Conservation (phyloP, 1,140 invertebrate species). For the Rhysida immarginata region DNA sequence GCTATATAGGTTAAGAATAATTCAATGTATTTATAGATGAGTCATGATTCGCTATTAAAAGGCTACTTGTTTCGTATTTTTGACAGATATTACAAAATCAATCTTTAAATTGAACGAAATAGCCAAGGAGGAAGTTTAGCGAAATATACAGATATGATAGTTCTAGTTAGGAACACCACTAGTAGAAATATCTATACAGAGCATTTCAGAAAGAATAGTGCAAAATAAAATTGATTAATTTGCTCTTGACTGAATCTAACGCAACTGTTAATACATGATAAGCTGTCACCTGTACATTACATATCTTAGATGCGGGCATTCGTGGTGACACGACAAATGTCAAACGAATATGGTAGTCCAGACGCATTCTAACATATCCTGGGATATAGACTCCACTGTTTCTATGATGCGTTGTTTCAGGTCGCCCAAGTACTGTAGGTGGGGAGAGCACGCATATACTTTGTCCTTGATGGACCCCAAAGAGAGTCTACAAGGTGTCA, state of each 20-base stretch:
- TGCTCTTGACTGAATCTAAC: background rate
- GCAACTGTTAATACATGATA: background rate
- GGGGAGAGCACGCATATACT: background rate
- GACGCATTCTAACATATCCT: background rate
- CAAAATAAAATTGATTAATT: background rate
- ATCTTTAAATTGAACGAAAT: too few species aligned
- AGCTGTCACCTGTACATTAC: background rate
- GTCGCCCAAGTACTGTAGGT: background rate
- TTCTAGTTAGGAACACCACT: too few species aligned
- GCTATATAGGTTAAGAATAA: too few species aligned
- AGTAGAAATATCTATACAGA: too few species aligned
- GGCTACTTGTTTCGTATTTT: too few species aligned
- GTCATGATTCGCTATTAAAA: too few species aligned
- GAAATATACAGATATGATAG: too few species aligned
- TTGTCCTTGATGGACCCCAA: background rate
- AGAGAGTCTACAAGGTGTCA: background rate
- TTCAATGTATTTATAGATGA: too few species aligned
- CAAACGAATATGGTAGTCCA: background rate
- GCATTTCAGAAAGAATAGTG: background rate
- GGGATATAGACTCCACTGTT: background rate
- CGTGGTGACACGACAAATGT: background rate
- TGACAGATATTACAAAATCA: too few species aligned
- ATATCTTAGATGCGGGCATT: background rate
- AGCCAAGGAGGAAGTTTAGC: too few species aligned
- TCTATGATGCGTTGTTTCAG: background rate